Evolutionary conservation across 1,140 invertebrate genomes (phyloP), one percentile per base, ranked within the genome.

Genomic region (Megalonaias nervosa): DNA sequence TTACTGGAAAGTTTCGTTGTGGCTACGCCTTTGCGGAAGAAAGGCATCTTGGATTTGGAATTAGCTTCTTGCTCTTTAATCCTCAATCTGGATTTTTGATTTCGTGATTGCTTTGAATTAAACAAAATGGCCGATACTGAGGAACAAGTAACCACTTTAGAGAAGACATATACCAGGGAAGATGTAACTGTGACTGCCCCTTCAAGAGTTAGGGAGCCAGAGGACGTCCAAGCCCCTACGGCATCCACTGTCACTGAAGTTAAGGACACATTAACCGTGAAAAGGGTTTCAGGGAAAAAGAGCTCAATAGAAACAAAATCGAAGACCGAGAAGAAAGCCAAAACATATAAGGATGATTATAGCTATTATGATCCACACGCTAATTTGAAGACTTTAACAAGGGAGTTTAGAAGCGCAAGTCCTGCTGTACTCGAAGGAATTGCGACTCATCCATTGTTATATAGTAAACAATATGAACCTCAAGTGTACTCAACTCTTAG

Each of bases 391-490:
- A 48, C 38, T 67, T 64, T 78, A 48, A 68, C 59, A 61, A 78
- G 85, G 59, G 83, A 84, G 57, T 88, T 87, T 74, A 80, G 84
- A 64, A 84, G 86, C 55, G 85, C 82, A 21, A 89, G 85, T 72
- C 86, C 86, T 31, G 80, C 81, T 56, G 88, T 89, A 16, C 69
- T 89, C 66, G 86, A 88, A 80, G 85, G 82, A 62, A 89, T 89
- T 68, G 82, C 84, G 21, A 83, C 81, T 16, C 86, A 89, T 68
- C 86, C 88, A 26, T 77, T 85, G 62, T 78, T 89, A 26, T 86
- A 83, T 70, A 82, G 76, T n/a, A 66, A 70, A 65, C 66, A 77
- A 15, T 89, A 83, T 73, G 83, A 85, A 73, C 82, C 85, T 31
- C 66, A 82, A 15, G 78, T 71, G 58, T 81, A 79, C 57, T 72